phyloP scores from a whole-genome alignment of 2,888 invertebrate genomes.

The Parnassius orleans region DNA sequence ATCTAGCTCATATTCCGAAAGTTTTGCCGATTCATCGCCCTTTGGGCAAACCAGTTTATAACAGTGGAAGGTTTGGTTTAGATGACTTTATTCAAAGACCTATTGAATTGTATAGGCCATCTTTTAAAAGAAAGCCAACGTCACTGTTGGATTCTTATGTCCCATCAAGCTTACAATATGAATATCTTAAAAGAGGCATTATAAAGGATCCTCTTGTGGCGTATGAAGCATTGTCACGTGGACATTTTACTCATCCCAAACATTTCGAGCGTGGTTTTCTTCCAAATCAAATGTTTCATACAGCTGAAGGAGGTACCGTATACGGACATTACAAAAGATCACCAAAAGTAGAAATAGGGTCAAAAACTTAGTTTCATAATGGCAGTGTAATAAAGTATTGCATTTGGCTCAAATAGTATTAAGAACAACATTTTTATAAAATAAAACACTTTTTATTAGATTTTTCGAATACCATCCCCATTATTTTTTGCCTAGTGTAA shows the following conservation, averaged over 20 bases:
- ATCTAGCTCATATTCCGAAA: slow-evolving; percentile 65
- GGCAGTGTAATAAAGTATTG: not conserved
- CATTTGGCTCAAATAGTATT: not conserved
- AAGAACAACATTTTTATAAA: not conserved
- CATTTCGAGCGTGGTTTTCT: slow-evolving; percentile 71
- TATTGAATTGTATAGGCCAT: slow-evolving; percentile 45
- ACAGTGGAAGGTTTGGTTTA: slow-evolving; percentile 42
- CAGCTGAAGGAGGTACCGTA: slow-evolving; percentile 65
- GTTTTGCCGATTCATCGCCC: slow-evolving; percentile 64
- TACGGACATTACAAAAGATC: slow-evolving; percentile 71
- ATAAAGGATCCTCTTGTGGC: slow-evolving; percentile 64
- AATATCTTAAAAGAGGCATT: slow-evolving; percentile 70
- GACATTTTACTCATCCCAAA: slow-evolving; percentile 46
- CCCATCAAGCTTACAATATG: slow-evolving; percentile 78
- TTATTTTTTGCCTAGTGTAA: not conserved
- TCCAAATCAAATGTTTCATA: slow-evolving; percentile 76
- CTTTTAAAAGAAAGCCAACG: slow-evolving; percentile 62
- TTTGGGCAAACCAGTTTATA: slow-evolving; percentile 59
- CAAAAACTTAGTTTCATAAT: slow-evolving; percentile 11
- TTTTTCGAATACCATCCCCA: not conserved
- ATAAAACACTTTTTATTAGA: not conserved
- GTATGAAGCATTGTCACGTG: slow-evolving; percentile 67
- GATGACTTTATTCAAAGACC: slow-evolving; percentile 49
- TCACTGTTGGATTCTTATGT: slow-evolving; percentile 82
- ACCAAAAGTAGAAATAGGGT: slow-evolving; percentile 53